Conservation (phyloP, 2,888 invertebrate genomes). For the Norana najaformis region DNA sequence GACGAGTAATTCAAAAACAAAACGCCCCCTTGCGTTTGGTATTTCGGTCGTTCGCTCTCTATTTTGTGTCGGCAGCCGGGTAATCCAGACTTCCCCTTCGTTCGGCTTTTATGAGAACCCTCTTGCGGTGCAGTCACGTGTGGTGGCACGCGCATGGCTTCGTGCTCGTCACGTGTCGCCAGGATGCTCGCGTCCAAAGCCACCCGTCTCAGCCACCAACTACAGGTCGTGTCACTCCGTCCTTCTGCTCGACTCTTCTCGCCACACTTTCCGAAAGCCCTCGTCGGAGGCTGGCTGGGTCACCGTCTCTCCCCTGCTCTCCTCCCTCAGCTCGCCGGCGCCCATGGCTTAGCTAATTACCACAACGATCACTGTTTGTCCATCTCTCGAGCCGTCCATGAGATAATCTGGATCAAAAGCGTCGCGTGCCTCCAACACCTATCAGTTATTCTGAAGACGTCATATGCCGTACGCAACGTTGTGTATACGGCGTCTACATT, state of each 20-base stretch:
- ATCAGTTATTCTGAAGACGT: too few relatives aligned
- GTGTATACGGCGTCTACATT: too few relatives aligned
- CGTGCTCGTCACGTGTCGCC: background rate
- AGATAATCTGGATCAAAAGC: background rate
- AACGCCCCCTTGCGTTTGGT: background rate
- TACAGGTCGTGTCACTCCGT: background rate
- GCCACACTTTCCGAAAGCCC: background rate
- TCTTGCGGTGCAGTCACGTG: background rate
- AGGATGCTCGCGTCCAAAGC: too few relatives aligned
- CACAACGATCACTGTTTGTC: background rate
- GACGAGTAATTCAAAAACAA: conserved; percentile 4
- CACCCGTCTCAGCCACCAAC: background rate
- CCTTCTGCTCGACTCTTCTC: background rate
- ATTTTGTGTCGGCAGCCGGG: too few relatives aligned
- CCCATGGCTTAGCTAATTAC: background rate
- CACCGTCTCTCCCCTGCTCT: background rate
- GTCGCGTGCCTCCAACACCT: background rate
- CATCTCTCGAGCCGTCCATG: background rate
- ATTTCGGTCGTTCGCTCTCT: too few relatives aligned
- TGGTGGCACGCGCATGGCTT: background rate
- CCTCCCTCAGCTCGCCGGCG: background rate
- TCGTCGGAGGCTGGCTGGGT: background rate
- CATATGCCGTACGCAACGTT: too few relatives aligned
- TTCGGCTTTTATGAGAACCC: background rate
- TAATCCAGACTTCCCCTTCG: background rate